A percentile compares a stretch with the other conserved stretches of the same genome.
Conservation (phyloP, 2,113 vertebrate genomes). For the Apus apus region DNA sequence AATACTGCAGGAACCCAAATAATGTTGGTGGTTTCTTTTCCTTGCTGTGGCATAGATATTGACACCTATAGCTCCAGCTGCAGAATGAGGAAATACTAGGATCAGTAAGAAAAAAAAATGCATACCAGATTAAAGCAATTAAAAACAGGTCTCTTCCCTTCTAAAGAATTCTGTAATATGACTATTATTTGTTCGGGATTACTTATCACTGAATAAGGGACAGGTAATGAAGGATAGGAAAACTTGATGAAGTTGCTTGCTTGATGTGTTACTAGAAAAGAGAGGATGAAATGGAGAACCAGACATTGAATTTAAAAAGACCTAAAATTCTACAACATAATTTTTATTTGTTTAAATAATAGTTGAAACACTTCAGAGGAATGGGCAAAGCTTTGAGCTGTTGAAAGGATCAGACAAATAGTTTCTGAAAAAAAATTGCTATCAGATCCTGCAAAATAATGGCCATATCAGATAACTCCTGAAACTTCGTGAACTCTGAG, state of each 20-base stretch:
- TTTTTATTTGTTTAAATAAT: not conserved
- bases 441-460: not conserved
- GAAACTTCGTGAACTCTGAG: not conserved
- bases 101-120: not conserved
- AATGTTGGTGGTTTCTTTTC: not conserved
- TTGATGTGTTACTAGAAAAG: not conserved
- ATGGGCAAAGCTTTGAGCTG: not conserved
- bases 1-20: not conserved
- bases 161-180: not conserved
- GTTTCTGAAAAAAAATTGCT: not conserved
- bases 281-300: not conserved
- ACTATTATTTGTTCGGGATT: not conserved
- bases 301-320: not conserved
- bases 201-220: not conserved
- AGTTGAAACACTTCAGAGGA: not conserved
- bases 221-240: not conserved
- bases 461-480: not conserved
- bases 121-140: not conserved
- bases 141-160: not conserved
- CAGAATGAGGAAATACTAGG: not conserved
- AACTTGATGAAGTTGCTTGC: not conserved
- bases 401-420: not conserved
- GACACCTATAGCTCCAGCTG: not conserved
- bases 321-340: not conserved
- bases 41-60: not conserved